Conservation (phyloP, 2,113 vertebrate genomes). For the Felis catus region F.catus_Fca126_mat1.0 CM031413.1:154459001-154459500, state of each 20-base stretch:
- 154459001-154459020: neutral
- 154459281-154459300: neutral
- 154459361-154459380: neutral
- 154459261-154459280: neutral
- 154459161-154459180: neutral
- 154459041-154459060: neutral
- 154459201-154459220: constrained; percentile 6
- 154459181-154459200: neutral
- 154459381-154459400: neutral
- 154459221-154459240: neutral
- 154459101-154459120: neutral
- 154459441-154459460: neutral
- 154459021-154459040: neutral
- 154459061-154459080: neutral
- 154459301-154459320: neutral
- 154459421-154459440: neutral
- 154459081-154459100: neutral
- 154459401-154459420: neutral
- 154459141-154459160: neutral
- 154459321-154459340: neutral
- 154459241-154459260: accelerated
- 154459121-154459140: neutral
- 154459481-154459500: neutral
- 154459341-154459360: neutral
- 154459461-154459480: neutral